Evolutionary conservation across 2,888 invertebrate genomes (phyloP), one percentile per base, ranked within the genome.

Genomic region (Acleris cristana): DNA sequence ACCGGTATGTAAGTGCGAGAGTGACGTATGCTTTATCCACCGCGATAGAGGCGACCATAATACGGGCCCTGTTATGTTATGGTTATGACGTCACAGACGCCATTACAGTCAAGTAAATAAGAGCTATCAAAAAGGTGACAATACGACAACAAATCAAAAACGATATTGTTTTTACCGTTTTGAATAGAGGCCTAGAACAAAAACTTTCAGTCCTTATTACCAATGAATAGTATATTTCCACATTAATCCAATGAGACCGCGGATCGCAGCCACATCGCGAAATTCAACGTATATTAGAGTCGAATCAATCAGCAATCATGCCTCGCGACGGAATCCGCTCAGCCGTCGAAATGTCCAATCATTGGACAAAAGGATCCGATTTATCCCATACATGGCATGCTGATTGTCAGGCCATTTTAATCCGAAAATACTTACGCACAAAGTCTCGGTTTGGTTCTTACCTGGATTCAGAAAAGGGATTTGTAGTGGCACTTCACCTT

Each of bases 251-350:
- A 26, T 54, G 12, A 26, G 26, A 30, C 12, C 30, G 23, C 14
- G 23, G 54, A 12, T 26, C 14, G 34, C 40, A 40, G 40, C 14
- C 30, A 34, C 34, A 23, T 21, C 52, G 8, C 59, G 21, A 40
- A 26, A 52, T 49, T 52, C 34, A 55, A 54, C 14, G 40, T 54
- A 64, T 57, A 40, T 30, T 48, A 59, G 55, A 66, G n/a, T 44
- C 45, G 51, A 56, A 65, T 60, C 61, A 61, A 66, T 66, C 61
- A 40, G 44, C 59, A 51, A 65, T 51, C 60, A 60, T 51, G 63
- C 10, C 16, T 18, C 59, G 18, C 14, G 23, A 12, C 23, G 45
- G 56, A 66, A 61, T 61, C 55, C 55, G 23, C 34, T 40, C 21
- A 12, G 18, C 49, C 48, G 65, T 56, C 56, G 30, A 26, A 51